A percentile compares a stretch with the other conserved stretches of the same genome.
Conservation (phyloP, 2,113 vertebrate species). For the Pipa parva region DNA sequence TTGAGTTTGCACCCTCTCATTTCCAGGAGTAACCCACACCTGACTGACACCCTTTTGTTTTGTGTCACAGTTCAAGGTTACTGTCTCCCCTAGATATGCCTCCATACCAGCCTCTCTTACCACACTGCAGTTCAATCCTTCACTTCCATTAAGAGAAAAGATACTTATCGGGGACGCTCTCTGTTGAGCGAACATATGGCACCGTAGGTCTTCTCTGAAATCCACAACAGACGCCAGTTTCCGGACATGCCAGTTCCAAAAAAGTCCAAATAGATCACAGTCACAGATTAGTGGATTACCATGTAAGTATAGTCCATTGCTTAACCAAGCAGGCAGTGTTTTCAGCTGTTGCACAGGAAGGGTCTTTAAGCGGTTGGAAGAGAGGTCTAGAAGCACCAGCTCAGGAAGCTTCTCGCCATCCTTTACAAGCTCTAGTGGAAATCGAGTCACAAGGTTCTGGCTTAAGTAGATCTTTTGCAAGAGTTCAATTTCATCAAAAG, state of each 20-base stretch:
- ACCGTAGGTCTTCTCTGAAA: slow-evolving; percentile 81
- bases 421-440: slow-evolving; percentile 83
- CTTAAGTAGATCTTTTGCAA: slow-evolving; percentile 94
- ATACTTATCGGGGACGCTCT: slow-evolving; percentile 54
- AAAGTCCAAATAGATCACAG: slow-evolving; percentile 83
- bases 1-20: slow-evolving; percentile 56
- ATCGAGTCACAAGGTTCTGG: slow-evolving; percentile 84
- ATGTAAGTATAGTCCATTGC: slow-evolving; percentile 90
- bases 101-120: slow-evolving; percentile 75
- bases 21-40: slow-evolving; percentile 79
- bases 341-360: slow-evolving; percentile 73
- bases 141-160: slow-evolving; percentile 63
- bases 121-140: slow-evolving; percentile 85
- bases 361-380: slow-evolving; percentile 79
- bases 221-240: slow-evolving; percentile 80
- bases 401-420: slow-evolving; percentile 73
- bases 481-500: slow-evolving; percentile 71
- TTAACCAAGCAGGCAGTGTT: slow-evolving; percentile 80
- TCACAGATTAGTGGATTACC: slow-evolving; percentile 79
- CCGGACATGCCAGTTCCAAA: slow-evolving; percentile 78
- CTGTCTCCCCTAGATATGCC: slow-evolving; percentile 73
- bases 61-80: slow-evolving; percentile 82
- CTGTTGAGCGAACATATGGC: slow-evolving; percentile 48
- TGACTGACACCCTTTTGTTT: slow-evolving; percentile 70
- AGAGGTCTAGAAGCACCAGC: slow-evolving; percentile 83